phyloP scores from a whole-genome alignment of 2,888 invertebrate genomes.

The Mongoloraphidia duomilia region DNA sequence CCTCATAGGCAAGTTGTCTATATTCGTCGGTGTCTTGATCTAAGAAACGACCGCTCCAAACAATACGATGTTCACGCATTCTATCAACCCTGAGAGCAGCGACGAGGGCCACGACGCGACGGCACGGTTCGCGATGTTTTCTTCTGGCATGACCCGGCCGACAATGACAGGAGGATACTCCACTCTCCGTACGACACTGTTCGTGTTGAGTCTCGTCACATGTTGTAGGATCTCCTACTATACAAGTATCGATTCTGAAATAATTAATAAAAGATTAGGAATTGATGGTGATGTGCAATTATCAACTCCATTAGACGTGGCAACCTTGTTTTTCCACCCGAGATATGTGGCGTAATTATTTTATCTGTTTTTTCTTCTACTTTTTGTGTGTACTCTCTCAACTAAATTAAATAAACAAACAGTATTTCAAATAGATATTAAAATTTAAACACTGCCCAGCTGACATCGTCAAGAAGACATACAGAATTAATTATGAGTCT shows the following conservation, averaged over 20 bases:
- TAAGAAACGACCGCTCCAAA: conserved; percentile 60
- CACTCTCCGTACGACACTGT: conserved; percentile 70
- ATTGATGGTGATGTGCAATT: background rate
- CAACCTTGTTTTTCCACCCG: no score
- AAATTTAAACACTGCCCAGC: no score
- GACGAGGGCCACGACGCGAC: conserved; percentile 62
- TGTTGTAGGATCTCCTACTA: conserved; percentile 83
- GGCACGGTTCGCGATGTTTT: conserved; percentile 60
- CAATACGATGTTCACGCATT: conserved; percentile 62
- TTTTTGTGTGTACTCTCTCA: background rate
- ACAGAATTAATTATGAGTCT: conserved; percentile 1
- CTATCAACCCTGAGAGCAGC: conserved; percentile 70
- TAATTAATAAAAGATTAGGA: background rate
- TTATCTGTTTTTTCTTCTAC: background rate
- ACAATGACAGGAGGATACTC: conserved; percentile 81
- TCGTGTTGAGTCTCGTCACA: conserved; percentile 82
- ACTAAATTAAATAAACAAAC: no score
- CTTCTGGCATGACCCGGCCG: conserved; percentile 61
- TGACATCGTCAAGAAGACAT: background rate
- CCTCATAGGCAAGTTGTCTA: conserved; percentile 70
- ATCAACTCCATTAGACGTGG: background rate
- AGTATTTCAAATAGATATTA: no score
- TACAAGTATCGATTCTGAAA: conserved; percentile 75
- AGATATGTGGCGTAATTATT: no score
- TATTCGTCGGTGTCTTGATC: conserved; percentile 69